phyloP scores from a whole-genome alignment of 2,113 vertebrate genomes.

The Gallinago jamesoni region DNA sequence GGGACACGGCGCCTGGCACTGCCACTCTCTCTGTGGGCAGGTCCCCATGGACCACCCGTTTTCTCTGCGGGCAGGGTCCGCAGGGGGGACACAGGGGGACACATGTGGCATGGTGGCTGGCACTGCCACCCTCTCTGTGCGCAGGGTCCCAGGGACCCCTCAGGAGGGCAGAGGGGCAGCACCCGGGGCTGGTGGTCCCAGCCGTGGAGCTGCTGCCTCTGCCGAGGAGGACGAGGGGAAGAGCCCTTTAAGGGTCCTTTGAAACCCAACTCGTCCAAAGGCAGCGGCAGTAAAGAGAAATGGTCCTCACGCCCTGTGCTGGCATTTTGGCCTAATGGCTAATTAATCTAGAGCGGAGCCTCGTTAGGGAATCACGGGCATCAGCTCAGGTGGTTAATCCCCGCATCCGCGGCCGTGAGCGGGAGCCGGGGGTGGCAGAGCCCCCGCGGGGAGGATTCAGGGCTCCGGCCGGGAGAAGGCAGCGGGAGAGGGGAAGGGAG shows the following conservation, averaged over 20 bases:
- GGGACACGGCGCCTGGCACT: no score
- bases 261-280: slow-evolving; percentile 2
- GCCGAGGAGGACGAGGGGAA: not conserved
- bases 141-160: no score
- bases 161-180: not conserved
- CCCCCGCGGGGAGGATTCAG: not conserved
- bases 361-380: slow-evolving; percentile 14
- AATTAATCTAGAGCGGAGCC: slow-evolving; percentile 41
- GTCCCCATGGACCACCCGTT: no score
- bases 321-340: slow-evolving; percentile 57
- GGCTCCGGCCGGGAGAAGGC: not conserved
- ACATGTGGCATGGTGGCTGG: no score
- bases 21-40: no score
- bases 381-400: slow-evolving; percentile 30
- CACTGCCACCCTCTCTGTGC: no score
- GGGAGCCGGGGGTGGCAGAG: slow-evolving; percentile 1
- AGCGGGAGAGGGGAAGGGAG: not conserved
- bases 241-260: not conserved
- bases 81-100: no score
- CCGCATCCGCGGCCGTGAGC: not conserved
- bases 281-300: slow-evolving; percentile 23
- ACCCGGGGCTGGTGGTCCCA: rapidly evolving
- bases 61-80: no score
- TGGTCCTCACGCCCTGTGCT: not conserved
- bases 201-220: not conserved